Conservation (phyloP, 37 sponge, comb jelly and placozoan genomes). For the Petrosia ficiformis region DNA sequence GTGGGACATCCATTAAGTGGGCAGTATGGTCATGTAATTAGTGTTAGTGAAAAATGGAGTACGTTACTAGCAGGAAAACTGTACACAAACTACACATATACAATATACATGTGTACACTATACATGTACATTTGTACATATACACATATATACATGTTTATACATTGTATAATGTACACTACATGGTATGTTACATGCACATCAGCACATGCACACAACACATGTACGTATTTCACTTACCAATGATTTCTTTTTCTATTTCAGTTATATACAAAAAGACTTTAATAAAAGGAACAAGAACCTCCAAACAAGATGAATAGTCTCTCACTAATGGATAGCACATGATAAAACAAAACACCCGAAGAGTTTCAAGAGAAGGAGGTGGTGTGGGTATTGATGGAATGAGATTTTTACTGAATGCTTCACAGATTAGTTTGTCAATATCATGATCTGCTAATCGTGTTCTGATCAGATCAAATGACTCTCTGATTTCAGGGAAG, state of each 20-base stretch:
- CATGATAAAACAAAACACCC: background rate
- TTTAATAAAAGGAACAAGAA: conserved; percentile 1
- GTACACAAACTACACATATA: too few relatives aligned
- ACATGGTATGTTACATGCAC: too few relatives aligned
- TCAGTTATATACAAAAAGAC: conserved; percentile 17
- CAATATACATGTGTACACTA: too few relatives aligned
- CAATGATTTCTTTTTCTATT: background rate
- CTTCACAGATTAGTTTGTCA: background rate
- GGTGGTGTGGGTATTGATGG: background rate
- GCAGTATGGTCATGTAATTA: too few relatives aligned
- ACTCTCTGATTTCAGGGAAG: background rate
- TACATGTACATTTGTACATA: too few relatives aligned
- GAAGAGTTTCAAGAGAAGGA: background rate
- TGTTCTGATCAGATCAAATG: background rate
- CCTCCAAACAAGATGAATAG: background rate
- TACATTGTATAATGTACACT: too few relatives aligned
- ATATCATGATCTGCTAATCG: background rate
- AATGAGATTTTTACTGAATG: background rate
- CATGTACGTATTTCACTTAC: too few relatives aligned
- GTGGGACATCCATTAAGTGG: too few relatives aligned
- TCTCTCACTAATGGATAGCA: background rate
- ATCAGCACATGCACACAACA: too few relatives aligned
- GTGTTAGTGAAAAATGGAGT: too few relatives aligned
- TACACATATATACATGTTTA: too few relatives aligned
- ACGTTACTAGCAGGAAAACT: too few relatives aligned